These are phyloP conservation scores for Tachuris rubrigastra DNA, from an alignment of 2,113 vertebrate species.

Conservation along the genomic window DNA sequence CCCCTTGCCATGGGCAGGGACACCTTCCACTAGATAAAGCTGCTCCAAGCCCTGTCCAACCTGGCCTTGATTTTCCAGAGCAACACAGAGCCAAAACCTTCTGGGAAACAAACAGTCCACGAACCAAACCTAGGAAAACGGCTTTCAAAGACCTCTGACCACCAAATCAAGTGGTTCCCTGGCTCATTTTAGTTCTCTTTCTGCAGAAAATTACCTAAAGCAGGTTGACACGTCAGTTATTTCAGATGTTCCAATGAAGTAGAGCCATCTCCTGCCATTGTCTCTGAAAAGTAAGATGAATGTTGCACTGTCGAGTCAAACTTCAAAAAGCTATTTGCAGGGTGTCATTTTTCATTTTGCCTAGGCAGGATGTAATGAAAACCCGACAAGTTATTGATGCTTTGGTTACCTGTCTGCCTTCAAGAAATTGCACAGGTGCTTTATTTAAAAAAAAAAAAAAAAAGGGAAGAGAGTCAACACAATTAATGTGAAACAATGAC, in stretches of 20 bases:
- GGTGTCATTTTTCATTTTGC: conserved; percentile 43
- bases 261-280: conserved; percentile 8
- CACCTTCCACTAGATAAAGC: fast-evolving
- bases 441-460: neutral
- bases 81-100: neutral
- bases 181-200: neutral
- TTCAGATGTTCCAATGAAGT: neutral
- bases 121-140: no score
- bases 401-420: conserved; percentile 36
- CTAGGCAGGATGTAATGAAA: conserved; percentile 37
- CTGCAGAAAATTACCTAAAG: neutral
- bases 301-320: neutral
- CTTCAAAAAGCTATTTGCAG: conserved; percentile 55
- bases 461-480: conserved; percentile 2
- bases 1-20: neutral
- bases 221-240: neutral
- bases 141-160: neutral
- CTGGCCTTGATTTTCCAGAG: neutral
- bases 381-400: conserved; percentile 6
- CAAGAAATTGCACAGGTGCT: conserved; percentile 39
- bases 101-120: neutral
- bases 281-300: conserved; percentile 40
- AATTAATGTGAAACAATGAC: conserved; percentile 32
- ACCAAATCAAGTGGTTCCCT: neutral
- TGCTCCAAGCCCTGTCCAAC: neutral